Evolutionary conservation across 2,797 vertebrate genomes (phyloP).

Genomic region (Hipposideros larvatus): DNA sequence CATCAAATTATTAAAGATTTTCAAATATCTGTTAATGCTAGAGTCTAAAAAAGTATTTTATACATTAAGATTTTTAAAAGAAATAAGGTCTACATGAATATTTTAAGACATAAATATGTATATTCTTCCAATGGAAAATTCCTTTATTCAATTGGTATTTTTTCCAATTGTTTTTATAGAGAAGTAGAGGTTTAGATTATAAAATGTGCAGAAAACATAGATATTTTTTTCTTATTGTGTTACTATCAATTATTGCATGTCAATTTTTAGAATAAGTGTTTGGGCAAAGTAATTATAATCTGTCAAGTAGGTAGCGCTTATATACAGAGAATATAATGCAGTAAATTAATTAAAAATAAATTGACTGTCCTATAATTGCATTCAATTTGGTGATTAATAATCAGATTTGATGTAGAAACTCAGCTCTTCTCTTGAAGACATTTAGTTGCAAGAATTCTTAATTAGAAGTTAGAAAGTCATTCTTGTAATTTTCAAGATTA

Average conservation of each 20-base stretch:
- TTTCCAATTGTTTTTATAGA: not conserved
- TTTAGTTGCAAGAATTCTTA: slow-evolving; percentile 19
- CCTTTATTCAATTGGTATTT: not conserved
- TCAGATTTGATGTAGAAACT: not conserved
- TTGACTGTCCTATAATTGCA: not conserved
- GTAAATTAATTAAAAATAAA: slow-evolving; percentile 57
- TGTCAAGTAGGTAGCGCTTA: not conserved
- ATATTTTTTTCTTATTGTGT: not conserved
- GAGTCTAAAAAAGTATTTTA: not conserved
- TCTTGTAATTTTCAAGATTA: slow-evolving; percentile 43
- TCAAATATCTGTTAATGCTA: not conserved
- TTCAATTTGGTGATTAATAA: slow-evolving; percentile 37
- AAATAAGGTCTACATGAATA: not conserved
- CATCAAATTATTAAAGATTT: not conserved
- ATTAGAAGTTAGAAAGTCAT: not conserved
- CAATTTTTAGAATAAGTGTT: slow-evolving; percentile 38
- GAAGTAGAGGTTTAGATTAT: not conserved
- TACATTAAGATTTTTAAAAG: not conserved
- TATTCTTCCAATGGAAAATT: not conserved
- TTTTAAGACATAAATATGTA: not conserved
- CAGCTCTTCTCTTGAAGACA: not conserved
- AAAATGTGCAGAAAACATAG: not conserved
- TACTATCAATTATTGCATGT: not conserved
- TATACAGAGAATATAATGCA: not conserved
- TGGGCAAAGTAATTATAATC: slow-evolving; percentile 3